Base-by-base conservation (phyloP, 2,888 invertebrate genomes). In the Incurvaria masculella region DNA sequence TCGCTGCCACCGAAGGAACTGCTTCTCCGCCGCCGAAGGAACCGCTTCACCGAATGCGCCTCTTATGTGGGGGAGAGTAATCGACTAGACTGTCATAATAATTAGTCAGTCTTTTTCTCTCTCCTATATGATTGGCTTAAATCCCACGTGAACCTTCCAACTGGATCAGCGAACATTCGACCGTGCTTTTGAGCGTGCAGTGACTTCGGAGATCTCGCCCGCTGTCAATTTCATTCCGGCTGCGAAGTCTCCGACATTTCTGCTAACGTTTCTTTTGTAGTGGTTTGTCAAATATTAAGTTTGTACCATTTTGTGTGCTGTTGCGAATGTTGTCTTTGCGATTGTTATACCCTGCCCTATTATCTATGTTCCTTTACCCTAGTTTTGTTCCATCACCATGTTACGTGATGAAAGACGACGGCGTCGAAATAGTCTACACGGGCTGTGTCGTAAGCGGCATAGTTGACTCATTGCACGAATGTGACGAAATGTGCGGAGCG, bases 31-130 rank as follows among this genome's bases (percentile, higher is more conserved):
- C 16, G 14, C 18, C 4, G 16, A 5, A 6, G 4, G n/a, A 4
- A 16, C 18, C 16, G n/a, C 14, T 39, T 61, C 62, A 59, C 61
- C 45, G 33, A 38, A 55, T 52, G 60, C 74, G 76, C 69, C 67
- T 58, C 65, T 65, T 65, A 70, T 72, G 67, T 84, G 80, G 86
- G 85, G 78, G 85, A 76, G 85, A 85, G 85, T 73, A 81, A 80
- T 75, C 69, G 85, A 81, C 84, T 81, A 62, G 84, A 79, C 84
- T 84, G 69, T 75, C 64, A 57, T 69, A 59, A 57, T 63, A 61
- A 65, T 61, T 63, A 86, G 86, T 86, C 86, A 86, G 86, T 86
- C 86, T 86, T 86, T 86, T 86, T 86, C 86, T 86, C 86, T 86
- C 86, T 86, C 86, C 86, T 86, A 86, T 86, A 79, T 75, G 78